Percentiles rank a stretch among this genome's conserved stretches.
Conservation (phyloP, 2,888 invertebrate species). For the Drosophila flavopinicola region DNA sequence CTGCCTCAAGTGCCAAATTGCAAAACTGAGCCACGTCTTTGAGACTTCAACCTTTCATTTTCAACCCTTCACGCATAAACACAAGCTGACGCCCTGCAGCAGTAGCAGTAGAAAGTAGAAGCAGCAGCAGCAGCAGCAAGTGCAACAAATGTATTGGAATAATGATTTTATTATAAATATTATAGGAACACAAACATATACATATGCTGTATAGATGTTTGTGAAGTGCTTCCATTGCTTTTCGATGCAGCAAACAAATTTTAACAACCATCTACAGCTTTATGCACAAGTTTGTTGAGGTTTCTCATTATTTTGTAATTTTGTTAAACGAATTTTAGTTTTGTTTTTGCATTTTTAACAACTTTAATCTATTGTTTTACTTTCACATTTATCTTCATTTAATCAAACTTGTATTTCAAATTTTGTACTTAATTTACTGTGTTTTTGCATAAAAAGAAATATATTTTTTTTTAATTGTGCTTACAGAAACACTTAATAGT, state of each 20-base stretch:
- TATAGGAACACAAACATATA: background rate
- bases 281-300: background rate
- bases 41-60: slow-evolving; percentile 49
- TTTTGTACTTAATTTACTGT: too few species aligned
- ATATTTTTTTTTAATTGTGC: background rate
- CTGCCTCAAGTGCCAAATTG: slow-evolving; percentile 47
- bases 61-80: slow-evolving; percentile 65
- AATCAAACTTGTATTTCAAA: too few species aligned
- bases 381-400: too few species aligned
- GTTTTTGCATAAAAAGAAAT: too few species aligned
- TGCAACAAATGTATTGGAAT: slow-evolving; percentile 69
- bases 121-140: slow-evolving; percentile 27
- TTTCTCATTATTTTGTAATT: background rate
- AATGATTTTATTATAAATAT: slow-evolving; percentile 59
- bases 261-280: background rate
- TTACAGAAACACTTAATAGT: background rate
- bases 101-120: slow-evolving; percentile 6
- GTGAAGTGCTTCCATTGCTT: slow-evolving; percentile 10
- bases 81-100: slow-evolving; percentile 44
- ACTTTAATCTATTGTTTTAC: too few species aligned
- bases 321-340: background rate
- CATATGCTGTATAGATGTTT: background rate
- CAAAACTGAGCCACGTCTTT: slow-evolving; percentile 46
- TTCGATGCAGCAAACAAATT: slow-evolving; percentile 17
- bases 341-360: too few species aligned